phyloP scores from a whole-genome alignment of 2,888 invertebrate species.

The Oegoconia quadripuncta region DNA sequence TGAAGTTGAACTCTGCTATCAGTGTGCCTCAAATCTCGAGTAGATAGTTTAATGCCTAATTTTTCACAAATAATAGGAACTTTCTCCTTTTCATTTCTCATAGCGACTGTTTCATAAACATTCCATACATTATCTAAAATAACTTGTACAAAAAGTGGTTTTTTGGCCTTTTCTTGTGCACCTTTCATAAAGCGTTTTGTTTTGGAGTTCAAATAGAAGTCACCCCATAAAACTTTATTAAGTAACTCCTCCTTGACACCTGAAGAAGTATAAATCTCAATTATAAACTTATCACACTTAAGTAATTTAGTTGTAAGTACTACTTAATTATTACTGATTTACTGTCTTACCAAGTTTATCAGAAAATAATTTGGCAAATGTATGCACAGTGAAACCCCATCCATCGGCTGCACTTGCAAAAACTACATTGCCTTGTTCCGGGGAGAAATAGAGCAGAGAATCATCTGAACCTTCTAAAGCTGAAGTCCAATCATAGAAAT shows the following conservation, averaged over 20 bases:
- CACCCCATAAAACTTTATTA: slow-evolving; percentile 94
- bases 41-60: slow-evolving; percentile 86
- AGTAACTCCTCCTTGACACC: slow-evolving; percentile 86
- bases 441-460: slow-evolving; percentile 94
- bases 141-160: slow-evolving; percentile 94
- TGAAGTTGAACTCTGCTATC: slow-evolving; percentile 89
- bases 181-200: slow-evolving; percentile 90
- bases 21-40: slow-evolving; percentile 87
- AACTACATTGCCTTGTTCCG: slow-evolving; percentile 95
- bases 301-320: background rate
- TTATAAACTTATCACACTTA: background rate
- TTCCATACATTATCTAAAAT: slow-evolving; percentile 95
- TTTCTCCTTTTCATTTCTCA: slow-evolving; percentile 87
- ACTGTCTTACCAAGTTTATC: slow-evolving; percentile 79
- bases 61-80: slow-evolving; percentile 84
- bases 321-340: background rate
- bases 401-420: slow-evolving; percentile 98
- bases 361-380: slow-evolving; percentile 90
- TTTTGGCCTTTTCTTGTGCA: slow-evolving; percentile 94
- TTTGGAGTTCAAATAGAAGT: slow-evolving; percentile 92
- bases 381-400: slow-evolving; percentile 88
- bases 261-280: slow-evolving; percentile 23
- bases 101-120: slow-evolving; percentile 89
- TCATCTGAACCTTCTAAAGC: slow-evolving; percentile 91
- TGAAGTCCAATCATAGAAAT: slow-evolving; percentile 85